Percentiles rank a stretch among this genome's conserved stretches.
These are phyloP conservation scores for Drosophila arizonae DNA, from an alignment of 1,140 invertebrate species.

Conservation along the genomic window DNA sequence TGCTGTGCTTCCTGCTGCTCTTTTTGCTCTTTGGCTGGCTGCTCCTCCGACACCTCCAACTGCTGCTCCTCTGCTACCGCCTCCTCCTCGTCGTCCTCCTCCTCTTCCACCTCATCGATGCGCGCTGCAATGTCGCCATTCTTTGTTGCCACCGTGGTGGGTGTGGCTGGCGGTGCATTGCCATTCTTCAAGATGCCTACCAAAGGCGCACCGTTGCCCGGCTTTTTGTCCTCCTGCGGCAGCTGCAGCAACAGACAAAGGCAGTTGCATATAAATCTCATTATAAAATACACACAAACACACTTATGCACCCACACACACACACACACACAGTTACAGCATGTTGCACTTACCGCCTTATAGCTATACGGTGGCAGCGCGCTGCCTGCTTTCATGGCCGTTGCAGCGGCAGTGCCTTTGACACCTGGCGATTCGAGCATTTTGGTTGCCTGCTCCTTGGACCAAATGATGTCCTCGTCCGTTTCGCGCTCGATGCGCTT, in stretches of 20 bases:
- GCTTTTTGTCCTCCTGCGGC: conserved; percentile 79
- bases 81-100: conserved; percentile 54
- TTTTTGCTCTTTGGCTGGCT: background rate
- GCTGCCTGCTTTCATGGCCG: conserved; percentile 16
- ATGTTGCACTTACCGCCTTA: conserved; percentile 76
- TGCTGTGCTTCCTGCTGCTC: conserved; percentile 23
- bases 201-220: conserved; percentile 73
- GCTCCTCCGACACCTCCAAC: conserved; percentile 6
- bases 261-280: conserved; percentile 16
- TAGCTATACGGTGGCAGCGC: conserved; percentile 67
- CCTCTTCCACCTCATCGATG: conserved; percentile 71
- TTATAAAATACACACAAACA: background rate
- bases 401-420: conserved; percentile 41
- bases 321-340: background rate
- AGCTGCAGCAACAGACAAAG: conserved; percentile 57
- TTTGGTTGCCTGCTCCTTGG: conserved; percentile 87
- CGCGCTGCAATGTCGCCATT: conserved; percentile 70
- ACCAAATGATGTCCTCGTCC: conserved; percentile 87
- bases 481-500: conserved; percentile 87
- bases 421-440: conserved; percentile 84
- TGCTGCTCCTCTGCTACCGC: conserved; percentile 5
- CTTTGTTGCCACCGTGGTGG: conserved; percentile 53
- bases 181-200: conserved; percentile 82
- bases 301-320: background rate
- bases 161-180: conserved; percentile 50